These are phyloP conservation scores for Indicator maculatus DNA, from an alignment of 2,113 vertebrate species.

Conservation along the genomic window DNA sequence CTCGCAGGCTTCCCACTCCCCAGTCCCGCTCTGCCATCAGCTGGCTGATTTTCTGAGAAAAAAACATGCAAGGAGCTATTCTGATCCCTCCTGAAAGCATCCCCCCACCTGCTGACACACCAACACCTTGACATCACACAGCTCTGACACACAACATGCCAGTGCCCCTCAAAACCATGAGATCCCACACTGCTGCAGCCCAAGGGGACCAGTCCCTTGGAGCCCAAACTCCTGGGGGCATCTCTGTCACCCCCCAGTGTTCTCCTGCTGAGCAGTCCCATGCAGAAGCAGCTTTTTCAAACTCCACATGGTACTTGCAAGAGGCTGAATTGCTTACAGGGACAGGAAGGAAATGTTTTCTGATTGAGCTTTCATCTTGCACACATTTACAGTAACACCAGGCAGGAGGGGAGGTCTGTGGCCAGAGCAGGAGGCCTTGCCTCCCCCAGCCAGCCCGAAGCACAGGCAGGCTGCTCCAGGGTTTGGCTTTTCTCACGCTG, in stretches of 20 bases:
- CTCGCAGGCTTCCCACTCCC: not conserved
- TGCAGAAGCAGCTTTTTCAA: not conserved
- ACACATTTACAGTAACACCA: slow-evolving; percentile 25
- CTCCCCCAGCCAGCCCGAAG: rapidly evolving
- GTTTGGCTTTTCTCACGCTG: slow-evolving; percentile 12
- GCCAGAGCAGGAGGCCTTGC: not conserved
- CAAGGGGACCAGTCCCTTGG: rapidly evolving
- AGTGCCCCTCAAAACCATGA: rapidly evolving
- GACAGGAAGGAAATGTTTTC: slow-evolving; percentile 60
- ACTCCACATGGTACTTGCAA: rapidly evolving
- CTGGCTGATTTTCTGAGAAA: slow-evolving; percentile 4
- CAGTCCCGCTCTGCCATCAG: not conserved
- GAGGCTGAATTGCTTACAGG: not conserved
- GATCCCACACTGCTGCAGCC: not conserved
- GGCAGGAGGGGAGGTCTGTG: not conserved
- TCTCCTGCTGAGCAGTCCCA: not conserved
- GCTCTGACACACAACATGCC: not conserved
- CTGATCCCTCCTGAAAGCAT: not conserved
- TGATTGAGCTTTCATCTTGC: slow-evolving; percentile 47
- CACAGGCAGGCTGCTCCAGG: not conserved
- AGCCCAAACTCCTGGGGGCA: not conserved
- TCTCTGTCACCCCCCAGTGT: rapidly evolving
- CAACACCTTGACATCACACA: rapidly evolving
- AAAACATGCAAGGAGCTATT: not conserved
- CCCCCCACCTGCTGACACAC: not conserved